Base-by-base conservation (phyloP, 1,140 invertebrate genomes). In the Drosophila obscura region DNA sequence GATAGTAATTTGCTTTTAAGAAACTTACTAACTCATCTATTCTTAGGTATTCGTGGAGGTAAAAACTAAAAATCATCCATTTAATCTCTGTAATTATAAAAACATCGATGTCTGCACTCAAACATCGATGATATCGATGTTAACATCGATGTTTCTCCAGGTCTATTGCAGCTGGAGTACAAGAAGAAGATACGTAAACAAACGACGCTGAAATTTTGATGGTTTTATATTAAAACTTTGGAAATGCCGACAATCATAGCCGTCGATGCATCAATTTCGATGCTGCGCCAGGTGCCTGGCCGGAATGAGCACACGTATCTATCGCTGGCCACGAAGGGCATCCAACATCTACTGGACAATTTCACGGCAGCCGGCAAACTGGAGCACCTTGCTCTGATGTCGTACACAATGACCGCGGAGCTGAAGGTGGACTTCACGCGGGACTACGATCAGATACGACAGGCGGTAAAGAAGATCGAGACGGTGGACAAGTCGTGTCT, bases 311-410 rank as follows among this genome's bases (percentile, higher is more conserved):
- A 92, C 51, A 94, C 94, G 0, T 93, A 95, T 52, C 94, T 95
- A 77, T 94, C 96, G 73, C 93, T 98, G 62, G 97, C 97, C 7
- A 92, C 96, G 41, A 94, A 96, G 62, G 98, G 97, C 46, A 95
- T 99, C 60, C 96, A 96, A 90, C 93, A 94, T 45, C 94, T 99
- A 65, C 92, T 99, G 35, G 96, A 99, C 93, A 96, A 97, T 92
- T 93, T 99, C 56, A 94, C 95, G 77, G 84, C 93, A 1, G 95
- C 97, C 90, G 96, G 95, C 9, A 98, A 97, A 93, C 90, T 99
- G 52, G 98, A 99, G 93, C 98, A 98, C 93, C 95, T 97, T 8
- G 94, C 97, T n/a, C 92, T 99, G 92, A 96, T 98, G 1, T 93
- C 95, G 0, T 98, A 96, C 91, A 97, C 96, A 4, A 96, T 96